Base-by-base conservation (phyloP, 2,888 invertebrate species). In the Vanessa cardui region DNA sequence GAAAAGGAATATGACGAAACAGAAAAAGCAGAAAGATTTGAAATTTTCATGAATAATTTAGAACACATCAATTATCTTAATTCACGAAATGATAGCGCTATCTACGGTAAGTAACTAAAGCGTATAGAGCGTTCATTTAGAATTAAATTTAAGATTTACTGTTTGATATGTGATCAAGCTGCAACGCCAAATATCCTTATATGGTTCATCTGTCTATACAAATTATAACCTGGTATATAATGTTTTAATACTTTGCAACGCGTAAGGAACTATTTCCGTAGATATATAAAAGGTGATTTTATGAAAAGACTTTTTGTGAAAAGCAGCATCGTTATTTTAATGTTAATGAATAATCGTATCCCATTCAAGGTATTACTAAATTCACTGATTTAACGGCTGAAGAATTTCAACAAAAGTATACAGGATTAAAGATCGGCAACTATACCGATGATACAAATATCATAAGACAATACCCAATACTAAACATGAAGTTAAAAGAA, bases 1-100 rank as follows among this genome's bases (percentile, higher is more conserved):
- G 39, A 72, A 12, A 72, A 70, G 50, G 15, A 66, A 31, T 77
- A 77, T 61, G 54, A 62, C 0, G 98, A 73, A 96, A 21, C 46
- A 4, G 98, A 85, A 98, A 98, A 69, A 90, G 97, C 58, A 96
- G 96, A 83, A 93, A 94, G 83, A 96, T 96, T 72, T 31, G 64
- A 70, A 39, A 64, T 74, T 44, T 77, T 76, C 18, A 58, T 66
- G 21, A 44, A 71, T 12, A 73, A 70, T 18, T 65, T 77, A 7
- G 31, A 61, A 6, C 62, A 58, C n/a, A 68, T 74, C 12, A 74
- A 74, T 44, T 15, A 52, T 20, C 62, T 59, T 33, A 77, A 76
- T 46, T 26, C 58, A 39, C 33, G 59, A 7, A 67, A 64, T 20
- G 20, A 49, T 2, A 6, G 64, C 58, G 70, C 71, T 16, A 64